A percentile compares a stretch with the other conserved stretches of the same genome.
These are phyloP conservation scores for Scytalopus superciliaris DNA, from an alignment of 2,113 vertebrate species.

Conservation along the genomic window DNA sequence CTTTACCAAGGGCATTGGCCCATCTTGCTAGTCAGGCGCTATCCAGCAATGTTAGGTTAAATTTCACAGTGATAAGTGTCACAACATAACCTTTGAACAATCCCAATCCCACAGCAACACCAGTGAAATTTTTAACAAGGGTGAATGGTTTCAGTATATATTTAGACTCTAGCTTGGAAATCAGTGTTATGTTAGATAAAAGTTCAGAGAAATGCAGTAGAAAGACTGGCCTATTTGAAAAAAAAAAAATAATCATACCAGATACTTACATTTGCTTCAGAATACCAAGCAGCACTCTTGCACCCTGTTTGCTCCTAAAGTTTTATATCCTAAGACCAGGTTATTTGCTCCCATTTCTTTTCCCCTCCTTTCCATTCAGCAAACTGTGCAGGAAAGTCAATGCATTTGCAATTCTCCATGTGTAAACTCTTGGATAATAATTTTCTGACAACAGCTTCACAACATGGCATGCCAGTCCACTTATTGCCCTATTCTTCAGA, in stretches of 20 bases:
- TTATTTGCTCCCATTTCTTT: not conserved
- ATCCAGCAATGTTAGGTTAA: not conserved
- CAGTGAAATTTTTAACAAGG: not conserved
- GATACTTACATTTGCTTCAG: not conserved
- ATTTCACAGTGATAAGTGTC: not conserved
- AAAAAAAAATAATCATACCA: not conserved
- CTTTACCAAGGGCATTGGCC: too few species aligned
- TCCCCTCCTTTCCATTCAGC: not conserved
- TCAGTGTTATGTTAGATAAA: not conserved
- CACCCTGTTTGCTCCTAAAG: not conserved
- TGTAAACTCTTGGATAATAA: not conserved
- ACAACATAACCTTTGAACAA: not conserved
- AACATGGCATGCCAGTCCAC: not conserved
- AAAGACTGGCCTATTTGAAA: not conserved
- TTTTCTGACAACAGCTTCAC: not conserved
- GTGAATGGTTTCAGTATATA: not conserved
- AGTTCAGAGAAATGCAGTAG: not conserved
- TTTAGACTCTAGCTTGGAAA: not conserved
- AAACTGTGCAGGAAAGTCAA: not conserved
- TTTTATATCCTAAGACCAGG: not conserved
- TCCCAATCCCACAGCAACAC: not conserved
- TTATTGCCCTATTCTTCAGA: not conserved
- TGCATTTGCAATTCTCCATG: not conserved
- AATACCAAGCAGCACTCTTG: not conserved
- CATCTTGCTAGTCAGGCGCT: too few species aligned